These are phyloP conservation scores for Zaprionus ornatus DNA, from an alignment of 1,140 invertebrate genomes.

Conservation along the genomic window DNA sequence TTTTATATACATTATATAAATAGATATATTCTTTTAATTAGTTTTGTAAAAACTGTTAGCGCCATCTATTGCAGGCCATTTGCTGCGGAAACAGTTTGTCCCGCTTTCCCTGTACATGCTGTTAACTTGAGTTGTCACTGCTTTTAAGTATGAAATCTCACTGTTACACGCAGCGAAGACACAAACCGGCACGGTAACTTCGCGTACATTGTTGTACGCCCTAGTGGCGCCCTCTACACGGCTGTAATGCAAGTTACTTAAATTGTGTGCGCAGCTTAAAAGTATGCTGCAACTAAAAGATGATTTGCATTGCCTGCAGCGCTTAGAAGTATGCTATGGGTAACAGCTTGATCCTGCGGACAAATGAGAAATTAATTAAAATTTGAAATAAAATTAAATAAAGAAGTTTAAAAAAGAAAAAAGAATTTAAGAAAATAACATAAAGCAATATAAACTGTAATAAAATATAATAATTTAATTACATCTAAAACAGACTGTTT, in stretches of 20 bases:
- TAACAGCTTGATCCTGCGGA: neutral
- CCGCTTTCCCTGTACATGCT: neutral
- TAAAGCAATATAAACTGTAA: too few relatives aligned
- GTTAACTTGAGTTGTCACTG: neutral
- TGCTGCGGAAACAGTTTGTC: neutral
- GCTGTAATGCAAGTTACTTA: neutral
- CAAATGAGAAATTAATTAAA: neutral
- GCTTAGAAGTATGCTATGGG: neutral
- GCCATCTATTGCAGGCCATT: constrained; percentile 25
- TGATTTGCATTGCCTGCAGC: neutral
- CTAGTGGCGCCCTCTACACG: constrained; percentile 34
- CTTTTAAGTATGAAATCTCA: neutral
- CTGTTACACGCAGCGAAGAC: neutral
- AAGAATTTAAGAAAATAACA: neutral
- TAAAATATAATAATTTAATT: too few relatives aligned
- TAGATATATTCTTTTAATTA: too few relatives aligned
- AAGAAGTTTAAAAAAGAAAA: neutral
- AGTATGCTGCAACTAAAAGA: constrained; percentile 2
- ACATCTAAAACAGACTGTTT: neutral
- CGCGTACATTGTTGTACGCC: neutral
- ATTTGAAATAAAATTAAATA: neutral
- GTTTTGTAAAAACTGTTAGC: neutral
- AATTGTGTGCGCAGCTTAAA: constrained; percentile 30
- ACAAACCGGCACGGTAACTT: neutral
- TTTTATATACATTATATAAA: too few relatives aligned